A percentile compares a stretch with the other conserved stretches of the same genome.
These are phyloP conservation scores for Myioborus miniatus DNA, from an alignment of 2,797 vertebrate genomes.

Conservation along the genomic window DNA sequence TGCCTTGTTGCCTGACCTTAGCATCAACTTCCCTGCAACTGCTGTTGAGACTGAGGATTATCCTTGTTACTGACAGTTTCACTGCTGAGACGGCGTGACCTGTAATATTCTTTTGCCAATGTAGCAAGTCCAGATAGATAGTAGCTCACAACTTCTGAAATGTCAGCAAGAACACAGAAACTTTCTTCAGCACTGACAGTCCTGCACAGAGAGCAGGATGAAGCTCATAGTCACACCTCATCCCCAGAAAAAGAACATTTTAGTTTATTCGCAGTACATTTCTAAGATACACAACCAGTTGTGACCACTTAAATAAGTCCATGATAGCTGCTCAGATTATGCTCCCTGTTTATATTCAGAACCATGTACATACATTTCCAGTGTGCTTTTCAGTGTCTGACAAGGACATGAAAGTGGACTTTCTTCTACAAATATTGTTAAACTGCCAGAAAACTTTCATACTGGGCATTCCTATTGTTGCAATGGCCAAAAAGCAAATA, in stretches of 20 bases:
- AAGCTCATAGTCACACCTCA: background rate
- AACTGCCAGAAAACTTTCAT: background rate
- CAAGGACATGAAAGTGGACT: background rate
- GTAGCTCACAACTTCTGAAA: constrained; percentile 29
- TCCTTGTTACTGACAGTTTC: constrained; percentile 25
- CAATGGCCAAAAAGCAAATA: background rate
- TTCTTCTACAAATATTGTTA: background rate
- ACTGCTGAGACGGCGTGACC: constrained; percentile 16
- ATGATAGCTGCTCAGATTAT: background rate
- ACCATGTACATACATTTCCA: background rate
- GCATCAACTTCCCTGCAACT: constrained; percentile 19
- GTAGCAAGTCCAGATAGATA: background rate
- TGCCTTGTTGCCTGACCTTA: constrained; percentile 6
- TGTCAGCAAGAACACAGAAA: constrained; percentile 10
- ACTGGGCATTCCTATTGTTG: background rate
- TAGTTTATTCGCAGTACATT: background rate
- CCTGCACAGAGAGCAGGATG: background rate
- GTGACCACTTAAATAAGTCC: background rate
- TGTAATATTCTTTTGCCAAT: background rate
- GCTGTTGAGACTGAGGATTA: constrained; percentile 32
- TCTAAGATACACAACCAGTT: background rate
- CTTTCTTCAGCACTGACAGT: background rate
- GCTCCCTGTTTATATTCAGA: background rate
- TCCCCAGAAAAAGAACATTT: background rate
- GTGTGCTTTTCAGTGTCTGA: background rate